These are phyloP conservation scores for Gallinago nigripennis DNA, from an alignment of 2,797 vertebrate genomes.

Conservation along the genomic window DNA sequence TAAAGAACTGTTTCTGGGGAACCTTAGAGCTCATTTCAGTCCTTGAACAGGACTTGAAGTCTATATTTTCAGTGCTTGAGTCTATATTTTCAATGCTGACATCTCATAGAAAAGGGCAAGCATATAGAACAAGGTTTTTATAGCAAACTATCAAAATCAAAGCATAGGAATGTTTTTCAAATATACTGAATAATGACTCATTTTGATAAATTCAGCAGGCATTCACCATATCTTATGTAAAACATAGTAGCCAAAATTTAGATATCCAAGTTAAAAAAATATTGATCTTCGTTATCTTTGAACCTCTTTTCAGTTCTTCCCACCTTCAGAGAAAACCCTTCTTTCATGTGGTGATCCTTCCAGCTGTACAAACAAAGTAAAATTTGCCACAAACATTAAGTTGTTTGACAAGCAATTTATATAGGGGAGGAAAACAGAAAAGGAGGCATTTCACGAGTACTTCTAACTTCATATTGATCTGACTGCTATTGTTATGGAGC, in stretches of 20 bases:
- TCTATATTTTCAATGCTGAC: neutral
- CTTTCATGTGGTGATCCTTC: neutral
- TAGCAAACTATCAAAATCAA: neutral
- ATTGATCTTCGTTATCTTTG: neutral
- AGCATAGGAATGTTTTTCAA: neutral
- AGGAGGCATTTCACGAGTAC: neutral
- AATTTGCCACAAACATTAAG: neutral
- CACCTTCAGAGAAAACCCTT: neutral
- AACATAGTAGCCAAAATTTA: neutral
- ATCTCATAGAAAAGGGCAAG: neutral
- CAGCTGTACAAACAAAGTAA: neutral
- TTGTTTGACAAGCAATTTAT: neutral
- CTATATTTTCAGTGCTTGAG: neutral
- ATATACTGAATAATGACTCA: neutral
- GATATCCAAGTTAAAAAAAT: neutral
- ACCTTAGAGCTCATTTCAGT: neutral
- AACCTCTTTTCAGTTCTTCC: neutral
- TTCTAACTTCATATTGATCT: neutral
- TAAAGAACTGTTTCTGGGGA: neutral
- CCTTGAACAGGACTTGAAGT: neutral
- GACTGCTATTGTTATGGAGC: neutral
- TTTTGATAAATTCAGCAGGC: neutral
- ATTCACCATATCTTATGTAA: neutral
- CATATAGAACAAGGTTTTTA: neutral
- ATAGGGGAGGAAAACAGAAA: neutral